Percentiles rank a stretch among this genome's conserved stretches.
phyloP scores from a whole-genome alignment of 2,113 vertebrate species.

The Axis porcinus region DNA sequence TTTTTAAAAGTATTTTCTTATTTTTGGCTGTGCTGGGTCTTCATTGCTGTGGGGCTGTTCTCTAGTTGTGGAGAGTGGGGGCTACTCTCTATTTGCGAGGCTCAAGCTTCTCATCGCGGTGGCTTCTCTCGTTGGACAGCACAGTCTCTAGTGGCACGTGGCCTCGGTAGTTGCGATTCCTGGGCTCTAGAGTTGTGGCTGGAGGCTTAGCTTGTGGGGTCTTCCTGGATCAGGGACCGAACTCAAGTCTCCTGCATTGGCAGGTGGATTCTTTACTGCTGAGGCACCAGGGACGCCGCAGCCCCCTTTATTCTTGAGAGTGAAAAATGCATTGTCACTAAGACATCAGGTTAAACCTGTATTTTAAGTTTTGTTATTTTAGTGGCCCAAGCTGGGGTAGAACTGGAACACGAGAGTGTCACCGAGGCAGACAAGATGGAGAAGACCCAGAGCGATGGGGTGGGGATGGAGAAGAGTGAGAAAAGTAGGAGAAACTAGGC shows the following conservation, averaged over 20 bases:
- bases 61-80: too few relatives aligned
- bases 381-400: neutral
- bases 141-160: too few relatives aligned
- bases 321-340: neutral
- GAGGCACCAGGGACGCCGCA: neutral
- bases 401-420: neutral
- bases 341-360: neutral
- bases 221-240: neutral
- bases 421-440: neutral
- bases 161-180: neutral
- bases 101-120: too few relatives aligned
- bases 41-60: too few relatives aligned
- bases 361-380: neutral
- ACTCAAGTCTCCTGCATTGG: neutral
- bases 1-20: too few relatives aligned
- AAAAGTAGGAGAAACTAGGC: neutral
- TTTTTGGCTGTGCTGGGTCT: too few relatives aligned
- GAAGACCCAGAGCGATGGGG: accelerated
- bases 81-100: too few relatives aligned
- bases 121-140: too few relatives aligned
- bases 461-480: neutral
- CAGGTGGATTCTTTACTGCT: neutral
- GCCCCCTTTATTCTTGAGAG: neutral
- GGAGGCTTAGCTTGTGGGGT: neutral
- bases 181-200: neutral